phyloP scores from a whole-genome alignment of 2,888 invertebrate species.

The Coecobrya sp. region DNA sequence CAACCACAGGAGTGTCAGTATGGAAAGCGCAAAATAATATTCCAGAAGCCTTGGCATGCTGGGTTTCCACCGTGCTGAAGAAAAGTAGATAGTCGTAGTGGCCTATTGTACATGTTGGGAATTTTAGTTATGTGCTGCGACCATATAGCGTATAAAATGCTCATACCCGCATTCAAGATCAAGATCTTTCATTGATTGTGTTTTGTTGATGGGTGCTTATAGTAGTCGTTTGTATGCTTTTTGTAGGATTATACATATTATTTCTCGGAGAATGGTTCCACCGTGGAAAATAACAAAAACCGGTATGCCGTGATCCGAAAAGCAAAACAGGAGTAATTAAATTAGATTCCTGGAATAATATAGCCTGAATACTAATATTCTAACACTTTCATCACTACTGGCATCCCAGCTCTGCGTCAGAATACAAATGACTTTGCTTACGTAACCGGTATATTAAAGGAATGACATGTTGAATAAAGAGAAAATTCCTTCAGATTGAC shows the following conservation, averaged over 20 bases:
- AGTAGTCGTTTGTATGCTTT: neutral
- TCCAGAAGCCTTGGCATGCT: neutral
- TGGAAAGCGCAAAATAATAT: no score
- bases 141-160: neutral
- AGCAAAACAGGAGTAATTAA: slow-evolving; percentile 66
- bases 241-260: neutral
- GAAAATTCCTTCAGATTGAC: neutral
- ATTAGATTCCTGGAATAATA: slow-evolving; percentile 62
- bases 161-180: slow-evolving; percentile 29
- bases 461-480: slow-evolving; percentile 9
- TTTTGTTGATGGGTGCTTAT: slow-evolving; percentile 7
- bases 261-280: neutral
- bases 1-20: neutral
- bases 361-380: slow-evolving; percentile 71
- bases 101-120: neutral
- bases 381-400: slow-evolving; percentile 6
- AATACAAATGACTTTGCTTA: slow-evolving; percentile 61
- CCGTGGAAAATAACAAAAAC: slow-evolving; percentile 17
- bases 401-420: neutral
- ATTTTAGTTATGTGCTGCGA: neutral
- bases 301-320: slow-evolving; percentile 31
- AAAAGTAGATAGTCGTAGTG: neutral
- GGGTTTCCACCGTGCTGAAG: neutral
- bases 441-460: slow-evolving; percentile 3
- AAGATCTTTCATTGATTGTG: slow-evolving; percentile 43